These are phyloP conservation scores for Tortrix viridana DNA, from an alignment of 2,888 invertebrate genomes.

Conservation along the genomic window DNA sequence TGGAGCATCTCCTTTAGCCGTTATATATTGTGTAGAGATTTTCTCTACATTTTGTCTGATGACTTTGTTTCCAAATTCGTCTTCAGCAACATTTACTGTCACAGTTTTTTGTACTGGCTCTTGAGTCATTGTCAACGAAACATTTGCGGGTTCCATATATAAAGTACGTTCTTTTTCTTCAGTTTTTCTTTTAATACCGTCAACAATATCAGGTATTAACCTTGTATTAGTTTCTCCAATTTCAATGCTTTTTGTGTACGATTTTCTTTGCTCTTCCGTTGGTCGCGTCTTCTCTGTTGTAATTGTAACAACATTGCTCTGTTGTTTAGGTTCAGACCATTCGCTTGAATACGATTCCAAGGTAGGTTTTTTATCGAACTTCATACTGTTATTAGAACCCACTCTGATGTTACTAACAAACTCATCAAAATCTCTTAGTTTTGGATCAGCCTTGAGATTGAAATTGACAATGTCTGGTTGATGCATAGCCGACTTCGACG, in stretches of 20 bases:
- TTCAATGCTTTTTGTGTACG: conserved; percentile 80
- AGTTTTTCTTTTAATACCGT: conserved; percentile 67
- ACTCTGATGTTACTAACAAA: conserved; percentile 79
- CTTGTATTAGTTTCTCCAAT: conserved; percentile 72
- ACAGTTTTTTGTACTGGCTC: conserved; percentile 80
- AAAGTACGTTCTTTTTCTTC: conserved; percentile 71
- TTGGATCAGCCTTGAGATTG: conserved; percentile 71
- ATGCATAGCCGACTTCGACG: conserved; percentile 73
- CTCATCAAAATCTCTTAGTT: conserved; percentile 69
- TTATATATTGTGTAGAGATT: conserved; percentile 72
- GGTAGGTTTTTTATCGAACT: conserved; percentile 62
- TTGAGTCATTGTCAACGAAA: conserved; percentile 76
- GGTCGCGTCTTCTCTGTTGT: conserved; percentile 69
- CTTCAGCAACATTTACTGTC: conserved; percentile 79
- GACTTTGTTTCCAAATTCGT: conserved; percentile 78
- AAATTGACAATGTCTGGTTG: conserved; percentile 81
- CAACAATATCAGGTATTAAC: conserved; percentile 74
- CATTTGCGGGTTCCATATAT: conserved; percentile 77
- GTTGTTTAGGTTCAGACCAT: conserved; percentile 68
- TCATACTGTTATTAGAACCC: conserved; percentile 75
- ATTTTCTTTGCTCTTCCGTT: conserved; percentile 63
- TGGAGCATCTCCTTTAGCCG: conserved; percentile 71
- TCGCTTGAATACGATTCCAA: conserved; percentile 61
- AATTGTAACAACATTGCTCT: conserved; percentile 76
- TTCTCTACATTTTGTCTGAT: conserved; percentile 79